Percentiles rank a stretch among this genome's conserved stretches.
phyloP scores from a whole-genome alignment of 2,113 vertebrate genomes.

The Ameiurus melas region DNA sequence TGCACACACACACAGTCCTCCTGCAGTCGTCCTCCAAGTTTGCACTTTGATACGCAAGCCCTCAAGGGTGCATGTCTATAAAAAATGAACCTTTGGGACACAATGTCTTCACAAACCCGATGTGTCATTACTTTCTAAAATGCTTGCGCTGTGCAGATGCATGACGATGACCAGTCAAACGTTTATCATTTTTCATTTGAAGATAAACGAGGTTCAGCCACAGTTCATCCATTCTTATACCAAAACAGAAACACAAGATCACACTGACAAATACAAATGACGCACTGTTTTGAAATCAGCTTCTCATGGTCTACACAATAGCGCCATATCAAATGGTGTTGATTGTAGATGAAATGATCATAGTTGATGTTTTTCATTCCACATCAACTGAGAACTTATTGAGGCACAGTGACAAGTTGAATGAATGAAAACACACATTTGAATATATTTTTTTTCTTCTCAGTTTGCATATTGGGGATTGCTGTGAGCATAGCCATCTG shows the following conservation, averaged over 20 bases:
- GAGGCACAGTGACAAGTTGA: background rate
- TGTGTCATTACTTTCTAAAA: constrained; percentile 4
- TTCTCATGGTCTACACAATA: background rate
- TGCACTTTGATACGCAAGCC: background rate
- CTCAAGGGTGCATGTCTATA: background rate
- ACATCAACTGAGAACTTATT: background rate
- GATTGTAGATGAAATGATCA: background rate
- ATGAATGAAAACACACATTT: background rate
- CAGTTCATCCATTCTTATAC: background rate
- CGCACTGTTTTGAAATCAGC: background rate
- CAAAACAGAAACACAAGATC: background rate
- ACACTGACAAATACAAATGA: background rate
- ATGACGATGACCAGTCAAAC: constrained; percentile 11
- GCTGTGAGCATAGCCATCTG: background rate
- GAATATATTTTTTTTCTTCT: background rate
- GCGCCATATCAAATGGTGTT: background rate
- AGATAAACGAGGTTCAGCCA: background rate
- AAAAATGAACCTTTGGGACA: background rate
- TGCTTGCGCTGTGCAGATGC: constrained; percentile 3
- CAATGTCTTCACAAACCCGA: background rate
- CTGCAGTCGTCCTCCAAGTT: background rate
- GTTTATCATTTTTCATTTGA: constrained; percentile 4
- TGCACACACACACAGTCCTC: background rate
- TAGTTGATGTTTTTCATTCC: background rate
- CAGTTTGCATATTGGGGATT: background rate